phyloP scores from a whole-genome alignment of 2,797 vertebrate species.

The Falco naumanni region DNA sequence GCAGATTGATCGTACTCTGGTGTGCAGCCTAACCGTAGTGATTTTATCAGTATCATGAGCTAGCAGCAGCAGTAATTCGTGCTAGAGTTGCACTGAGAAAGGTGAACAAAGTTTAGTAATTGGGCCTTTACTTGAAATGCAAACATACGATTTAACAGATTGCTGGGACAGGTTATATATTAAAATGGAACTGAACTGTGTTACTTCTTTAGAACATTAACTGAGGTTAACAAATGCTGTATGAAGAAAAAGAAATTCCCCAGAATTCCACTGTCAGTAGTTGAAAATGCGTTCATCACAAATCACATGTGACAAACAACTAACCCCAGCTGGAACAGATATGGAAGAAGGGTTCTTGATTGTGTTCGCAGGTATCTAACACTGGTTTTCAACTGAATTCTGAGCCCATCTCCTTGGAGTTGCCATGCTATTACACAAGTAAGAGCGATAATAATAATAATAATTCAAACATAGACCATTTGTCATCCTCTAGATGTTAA shows the following conservation, averaged over 20 bases:
- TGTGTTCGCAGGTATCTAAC: neutral
- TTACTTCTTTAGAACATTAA: constrained; percentile 34
- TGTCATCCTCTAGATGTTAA: neutral
- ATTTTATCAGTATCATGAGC: constrained; percentile 32
- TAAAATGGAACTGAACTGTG: constrained; percentile 37
- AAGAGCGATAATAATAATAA: neutral
- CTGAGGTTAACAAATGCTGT: neutral
- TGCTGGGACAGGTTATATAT: constrained; percentile 48
- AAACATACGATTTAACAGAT: constrained; percentile 66
- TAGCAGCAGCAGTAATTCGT: constrained; percentile 44
- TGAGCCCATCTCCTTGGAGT: neutral
- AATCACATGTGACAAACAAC: neutral
- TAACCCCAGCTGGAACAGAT: neutral
- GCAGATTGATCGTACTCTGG: neutral
- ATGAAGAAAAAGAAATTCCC: neutral
- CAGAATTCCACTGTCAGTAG: neutral
- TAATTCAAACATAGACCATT: too few relatives aligned
- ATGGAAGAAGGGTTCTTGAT: neutral
- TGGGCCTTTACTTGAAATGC: constrained; percentile 42
- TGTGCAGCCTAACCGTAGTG: neutral
- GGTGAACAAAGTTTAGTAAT: constrained; percentile 59
- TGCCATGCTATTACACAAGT: neutral
- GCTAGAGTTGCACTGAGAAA: constrained; percentile 9
- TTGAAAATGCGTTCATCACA: neutral
- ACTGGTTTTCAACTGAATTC: neutral